These are phyloP conservation scores for Dipus sagitta DNA, from an alignment of 2,797 vertebrate species.

Conservation along the genomic window DNA sequence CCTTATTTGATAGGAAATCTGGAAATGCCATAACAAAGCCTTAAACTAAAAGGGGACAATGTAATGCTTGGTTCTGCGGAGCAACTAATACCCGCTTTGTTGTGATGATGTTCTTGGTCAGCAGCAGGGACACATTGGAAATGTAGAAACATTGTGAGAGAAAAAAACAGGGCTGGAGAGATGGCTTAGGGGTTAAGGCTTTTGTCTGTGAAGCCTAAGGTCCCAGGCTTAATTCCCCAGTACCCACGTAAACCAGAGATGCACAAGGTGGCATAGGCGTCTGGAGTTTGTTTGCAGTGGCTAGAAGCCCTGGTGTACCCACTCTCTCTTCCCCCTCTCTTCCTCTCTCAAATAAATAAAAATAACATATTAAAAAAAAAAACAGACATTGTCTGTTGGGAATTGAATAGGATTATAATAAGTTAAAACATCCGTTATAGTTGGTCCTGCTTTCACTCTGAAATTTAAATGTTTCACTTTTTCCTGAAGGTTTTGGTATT, in stretches of 20 bases:
- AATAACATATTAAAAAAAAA: too few relatives aligned
- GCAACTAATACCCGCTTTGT: not conserved
- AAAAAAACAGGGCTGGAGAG: not conserved
- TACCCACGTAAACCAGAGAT: too few relatives aligned
- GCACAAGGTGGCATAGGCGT: too few relatives aligned
- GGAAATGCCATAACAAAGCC: not conserved
- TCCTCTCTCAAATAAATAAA: too few relatives aligned
- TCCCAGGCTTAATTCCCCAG: too few relatives aligned
- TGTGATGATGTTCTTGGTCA: conserved; percentile 30
- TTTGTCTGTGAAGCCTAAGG: too few relatives aligned
- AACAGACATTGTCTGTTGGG: not conserved
- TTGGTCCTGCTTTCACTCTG: not conserved
- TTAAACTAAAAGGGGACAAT: not conserved
- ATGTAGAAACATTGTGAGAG: not conserved
- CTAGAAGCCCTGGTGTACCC: too few relatives aligned
- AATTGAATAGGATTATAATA: conserved; percentile 7
- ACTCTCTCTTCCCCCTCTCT: too few relatives aligned
- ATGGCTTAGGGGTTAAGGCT: too few relatives aligned
- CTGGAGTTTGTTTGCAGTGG: too few relatives aligned
- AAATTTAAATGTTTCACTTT: conserved; percentile 57
- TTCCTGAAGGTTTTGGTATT: conserved; percentile 6
- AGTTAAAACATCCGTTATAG: not conserved
- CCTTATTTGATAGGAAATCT: conserved; percentile 18
- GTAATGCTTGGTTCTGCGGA: not conserved
- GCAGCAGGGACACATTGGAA: not conserved